Evolutionary conservation across 2,797 vertebrate genomes (phyloP), one percentile per base, ranked within the genome.

Genomic region (Siniperca obscura): DNA sequence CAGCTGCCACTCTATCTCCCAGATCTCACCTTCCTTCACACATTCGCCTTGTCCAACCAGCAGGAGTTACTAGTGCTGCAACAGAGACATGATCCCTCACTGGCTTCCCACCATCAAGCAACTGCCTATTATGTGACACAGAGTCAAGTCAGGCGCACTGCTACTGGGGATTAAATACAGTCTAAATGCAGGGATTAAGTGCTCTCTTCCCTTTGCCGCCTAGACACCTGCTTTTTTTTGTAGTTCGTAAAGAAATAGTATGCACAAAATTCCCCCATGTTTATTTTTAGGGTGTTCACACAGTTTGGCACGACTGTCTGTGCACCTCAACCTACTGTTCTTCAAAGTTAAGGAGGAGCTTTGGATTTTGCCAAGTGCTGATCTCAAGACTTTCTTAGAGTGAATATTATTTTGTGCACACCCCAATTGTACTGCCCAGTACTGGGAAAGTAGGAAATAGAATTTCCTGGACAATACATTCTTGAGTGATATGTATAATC

Each of bases 391-490:
- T 77, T 79, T 74, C 22, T 71, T 36, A 53, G 48, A 71, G 67
- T 71, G 16, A 53, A 70, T 85, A 69, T 81, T 82, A 85, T 89
- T 87, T 65, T 76, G 68, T 76, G 38, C 42, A 69, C 75, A 74
- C 40, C 59, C 19, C 34, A 52, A 70, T 81, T 72, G 48, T 70
- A 69, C 75, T 78, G 59, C 19, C 27, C 59, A 65, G 74, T 48
- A 59, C 48, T 25, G 40, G 66, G 52, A 55, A 59, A 74, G 46
- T 34, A 64, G 34, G 76, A 84, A 82, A 34, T 59, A 52, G 2
- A 46, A 70, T 62, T 71, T 85, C 44, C 42, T 69, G 61, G 25
- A 57, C 50, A 66, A 50, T 10, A 71, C 34, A 42, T 67, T 69
- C 48, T 59, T 76, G 56, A 64, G 13, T n/a, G 36, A 56, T 55